Base-by-base conservation (phyloP, 2,797 vertebrate species). In the Antennarius maculatus region DNA sequence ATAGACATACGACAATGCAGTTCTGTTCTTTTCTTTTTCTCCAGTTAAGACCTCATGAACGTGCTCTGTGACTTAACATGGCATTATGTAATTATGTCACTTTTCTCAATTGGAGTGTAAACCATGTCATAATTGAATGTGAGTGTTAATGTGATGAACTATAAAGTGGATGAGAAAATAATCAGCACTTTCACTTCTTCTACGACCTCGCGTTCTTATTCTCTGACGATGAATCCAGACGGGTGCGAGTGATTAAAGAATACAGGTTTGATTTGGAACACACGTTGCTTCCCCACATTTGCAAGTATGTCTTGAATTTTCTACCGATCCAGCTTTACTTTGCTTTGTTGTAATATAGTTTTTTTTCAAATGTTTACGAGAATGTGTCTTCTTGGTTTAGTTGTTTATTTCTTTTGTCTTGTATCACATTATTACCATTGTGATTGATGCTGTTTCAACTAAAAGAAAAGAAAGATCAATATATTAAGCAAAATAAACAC, bases 401-500 rank as follows among this genome's bases (percentile, higher is more conserved):
- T 71, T 83, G 62, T 89, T 69, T 74, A 66, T 88, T 74, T 78
- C 58, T 18, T 83, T 84, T 83, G 76, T 88, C 76, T 75, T 84
- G 79, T 86, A 80, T 83, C 84, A 86, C 76, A 85, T 65, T 88
- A 80, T 89, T 85, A 80, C 71, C 81, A 84, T 78, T 76, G 57
- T 82, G 76, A 66, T 64, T 72, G 57, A 77, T 54, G 34, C 28
- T 70, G 56, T 86, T 86, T 85, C 15, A 83, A 81, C 46, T 55
- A 55, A 87, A 85, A 82, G 41, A 61, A 66, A 74, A 72, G 66
- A 85, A 69, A 71, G 55, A 85, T 84, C 51, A 69, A 76, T 87
- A 86, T 90, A 79, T 86, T 69, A 89, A 84, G 69, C 80, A 73
- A 85, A 89, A 90, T 88, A 92, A 91, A 90, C 59, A 74, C 59